Percentiles rank a stretch among this genome's conserved stretches.
These are phyloP conservation scores for Rhipidura dahli DNA, from an alignment of 2,113 vertebrate species.

Conservation along the genomic window DNA sequence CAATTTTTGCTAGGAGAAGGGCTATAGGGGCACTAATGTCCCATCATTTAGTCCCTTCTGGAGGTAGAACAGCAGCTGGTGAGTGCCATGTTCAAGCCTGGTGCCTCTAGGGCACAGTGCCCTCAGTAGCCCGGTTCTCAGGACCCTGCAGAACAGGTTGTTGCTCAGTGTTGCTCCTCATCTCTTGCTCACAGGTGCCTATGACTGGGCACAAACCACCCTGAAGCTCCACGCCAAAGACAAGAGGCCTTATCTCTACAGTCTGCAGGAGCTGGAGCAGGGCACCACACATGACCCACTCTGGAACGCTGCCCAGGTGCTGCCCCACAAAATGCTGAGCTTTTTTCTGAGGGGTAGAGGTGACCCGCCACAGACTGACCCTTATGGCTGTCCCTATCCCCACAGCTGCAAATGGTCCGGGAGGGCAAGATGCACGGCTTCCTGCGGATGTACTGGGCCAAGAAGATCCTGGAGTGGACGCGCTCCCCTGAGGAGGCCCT, in stretches of 20 bases:
- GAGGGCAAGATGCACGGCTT: slow-evolving; percentile 92
- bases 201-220: slow-evolving; percentile 82
- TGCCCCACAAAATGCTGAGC: not conserved
- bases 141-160: not conserved
- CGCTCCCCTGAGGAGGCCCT: slow-evolving; percentile 83
- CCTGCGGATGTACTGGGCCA: slow-evolving; percentile 92
- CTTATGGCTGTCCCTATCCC: not conserved
- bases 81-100: not conserved
- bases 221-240: slow-evolving; percentile 80
- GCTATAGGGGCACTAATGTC: not conserved
- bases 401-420: slow-evolving; percentile 73
- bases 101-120: not conserved
- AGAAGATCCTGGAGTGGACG: slow-evolving; percentile 93
- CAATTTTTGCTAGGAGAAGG: not conserved
- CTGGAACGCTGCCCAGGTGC: slow-evolving; percentile 87
- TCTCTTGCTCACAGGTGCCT: slow-evolving; percentile 64
- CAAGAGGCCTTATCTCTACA: slow-evolving; percentile 75
- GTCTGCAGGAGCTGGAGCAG: slow-evolving; percentile 77
- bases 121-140: not conserved
- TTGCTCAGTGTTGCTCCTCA: not conserved
- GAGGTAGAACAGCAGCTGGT: not conserved
- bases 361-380: not conserved
- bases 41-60: not conserved
- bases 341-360: rapidly evolving
- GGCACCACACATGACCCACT: slow-evolving; percentile 80